These are phyloP conservation scores for Otolemur crassicaudatus DNA, from an alignment of 2,797 vertebrate genomes.

Conservation along the genomic window DNA sequence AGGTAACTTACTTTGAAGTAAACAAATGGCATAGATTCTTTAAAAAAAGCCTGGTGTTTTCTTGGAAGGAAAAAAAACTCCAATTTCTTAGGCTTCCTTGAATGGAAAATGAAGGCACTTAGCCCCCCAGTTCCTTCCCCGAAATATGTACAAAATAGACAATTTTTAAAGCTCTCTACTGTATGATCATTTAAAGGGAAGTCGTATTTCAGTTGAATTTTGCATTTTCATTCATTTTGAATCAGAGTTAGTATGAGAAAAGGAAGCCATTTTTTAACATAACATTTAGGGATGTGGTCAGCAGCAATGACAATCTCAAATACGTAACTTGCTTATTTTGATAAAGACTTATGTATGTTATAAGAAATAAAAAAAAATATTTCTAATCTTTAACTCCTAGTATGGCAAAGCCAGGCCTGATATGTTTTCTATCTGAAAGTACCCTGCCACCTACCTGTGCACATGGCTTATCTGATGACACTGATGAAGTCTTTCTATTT, in stretches of 20 bases:
- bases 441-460: not conserved
- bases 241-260: not conserved
- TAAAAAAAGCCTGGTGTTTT: not conserved
- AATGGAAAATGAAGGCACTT: not conserved
- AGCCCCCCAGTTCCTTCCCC: not conserved
- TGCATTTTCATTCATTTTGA: not conserved
- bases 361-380: not conserved
- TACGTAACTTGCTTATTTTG: not conserved
- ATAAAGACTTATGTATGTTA: not conserved
- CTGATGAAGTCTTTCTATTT: not conserved
- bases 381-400: not conserved
- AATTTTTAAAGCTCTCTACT: not conserved
- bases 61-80: not conserved
- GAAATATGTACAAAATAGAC: not conserved
- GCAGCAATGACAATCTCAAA: not conserved
- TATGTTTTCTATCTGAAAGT: not conserved
- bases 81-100: not conserved
- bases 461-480: not conserved
- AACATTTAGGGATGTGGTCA: not conserved
- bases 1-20: constrained; percentile 53
- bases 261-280: not conserved
- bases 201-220: not conserved
- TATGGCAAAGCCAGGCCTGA: not conserved
- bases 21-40: not conserved
- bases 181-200: not conserved